Percentiles rank a stretch among this genome's conserved stretches.
Conservation (phyloP, 2,797 vertebrate species). For the Epinephelus malabaricus region DNA sequence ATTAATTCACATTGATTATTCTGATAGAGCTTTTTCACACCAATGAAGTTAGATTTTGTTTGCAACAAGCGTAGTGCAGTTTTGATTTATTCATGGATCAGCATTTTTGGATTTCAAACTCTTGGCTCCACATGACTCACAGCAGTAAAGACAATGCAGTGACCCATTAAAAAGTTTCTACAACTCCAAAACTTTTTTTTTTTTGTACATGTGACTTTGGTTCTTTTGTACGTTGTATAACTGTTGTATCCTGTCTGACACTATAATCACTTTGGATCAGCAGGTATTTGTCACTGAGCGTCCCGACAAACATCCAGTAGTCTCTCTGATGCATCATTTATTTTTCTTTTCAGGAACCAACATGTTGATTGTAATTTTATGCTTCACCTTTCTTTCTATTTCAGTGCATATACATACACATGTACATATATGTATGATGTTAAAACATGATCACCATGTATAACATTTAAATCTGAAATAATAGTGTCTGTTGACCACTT, state of each 20-base stretch:
- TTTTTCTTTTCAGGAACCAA: slow-evolving; percentile 14
- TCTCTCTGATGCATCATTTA: slow-evolving; percentile 20
- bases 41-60: background rate
- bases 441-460: no score
- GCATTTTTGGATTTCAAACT: slow-evolving; percentile 4
- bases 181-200: background rate
- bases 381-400: no score
- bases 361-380: no score
- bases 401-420: no score
- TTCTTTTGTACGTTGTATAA: background rate
- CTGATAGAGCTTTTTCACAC: background rate
- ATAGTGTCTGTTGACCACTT: no score
- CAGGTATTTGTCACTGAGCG: slow-evolving; percentile 28
- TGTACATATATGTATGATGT: no score
- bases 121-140: background rate
- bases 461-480: no score
- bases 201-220: background rate
- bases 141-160: background rate
- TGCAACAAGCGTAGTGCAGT: background rate
- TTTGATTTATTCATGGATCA: slow-evolving; percentile 29
- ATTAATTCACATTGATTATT: background rate
- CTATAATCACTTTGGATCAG: background rate
- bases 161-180: background rate
- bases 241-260: background rate
- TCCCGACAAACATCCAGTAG: slow-evolving; percentile 14